Conservation (phyloP, 2,113 vertebrate genomes). For the Aphyosemion australe region DNA sequence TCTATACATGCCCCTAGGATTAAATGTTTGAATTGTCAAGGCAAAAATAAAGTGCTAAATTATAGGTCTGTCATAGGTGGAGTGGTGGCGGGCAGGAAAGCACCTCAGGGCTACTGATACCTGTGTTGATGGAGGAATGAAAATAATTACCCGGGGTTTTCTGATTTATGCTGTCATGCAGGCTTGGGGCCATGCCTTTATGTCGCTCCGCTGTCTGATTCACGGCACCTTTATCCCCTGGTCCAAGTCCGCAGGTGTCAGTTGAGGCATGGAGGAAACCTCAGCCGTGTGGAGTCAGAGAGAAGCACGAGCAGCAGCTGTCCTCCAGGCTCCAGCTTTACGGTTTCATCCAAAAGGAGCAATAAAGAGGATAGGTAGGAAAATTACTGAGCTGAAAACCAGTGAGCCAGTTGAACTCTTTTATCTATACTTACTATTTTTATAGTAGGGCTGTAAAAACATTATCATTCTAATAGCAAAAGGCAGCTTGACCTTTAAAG, state of each 20-base stretch:
- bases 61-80: constrained; percentile 13
- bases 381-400: constrained; percentile 54
- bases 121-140: constrained; percentile 46
- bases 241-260: constrained; percentile 57
- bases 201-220: constrained; percentile 39
- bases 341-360: constrained; percentile 60
- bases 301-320: constrained; percentile 20
- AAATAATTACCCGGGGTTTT: constrained; percentile 55
- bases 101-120: constrained; percentile 52
- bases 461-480: neutral
- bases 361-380: constrained; percentile 45
- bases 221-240: constrained; percentile 34
- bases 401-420: constrained; percentile 26
- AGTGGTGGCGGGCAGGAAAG: constrained; percentile 15
- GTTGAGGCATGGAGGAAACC: constrained; percentile 44
- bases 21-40: constrained; percentile 46
- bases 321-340: constrained; percentile 22
- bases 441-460: neutral
- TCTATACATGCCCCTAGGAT: constrained; percentile 7
- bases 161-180: constrained; percentile 48
- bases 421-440: constrained; percentile 5
- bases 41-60: constrained; percentile 27
- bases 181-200: constrained; percentile 17
- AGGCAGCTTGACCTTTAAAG: neutral
- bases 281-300: constrained; percentile 10